Percentiles rank a stretch among this genome's conserved stretches.
phyloP scores from a whole-genome alignment of 2,113 vertebrate genomes.

The Ancistrus triradiatus region DNA sequence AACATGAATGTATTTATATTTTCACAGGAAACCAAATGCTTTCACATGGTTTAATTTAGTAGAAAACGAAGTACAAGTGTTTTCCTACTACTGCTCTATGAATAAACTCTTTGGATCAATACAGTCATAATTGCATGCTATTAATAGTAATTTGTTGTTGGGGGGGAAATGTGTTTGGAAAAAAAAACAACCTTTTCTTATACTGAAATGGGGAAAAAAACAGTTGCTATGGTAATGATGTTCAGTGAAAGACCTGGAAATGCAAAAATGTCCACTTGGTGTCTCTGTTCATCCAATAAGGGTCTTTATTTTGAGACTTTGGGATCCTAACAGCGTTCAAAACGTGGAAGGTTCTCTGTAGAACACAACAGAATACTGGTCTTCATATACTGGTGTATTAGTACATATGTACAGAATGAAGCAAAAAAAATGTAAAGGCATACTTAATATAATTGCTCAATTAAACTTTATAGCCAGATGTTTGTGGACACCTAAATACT shows the following conservation, averaged over 20 bases:
- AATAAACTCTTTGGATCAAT: background rate
- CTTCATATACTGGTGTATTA: too few species aligned
- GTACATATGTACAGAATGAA: too few species aligned
- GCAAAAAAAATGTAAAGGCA: too few species aligned
- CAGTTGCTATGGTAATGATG: conserved; percentile 47
- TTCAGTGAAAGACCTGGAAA: conserved; percentile 7
- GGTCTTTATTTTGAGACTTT: background rate
- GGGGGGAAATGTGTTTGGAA: background rate
- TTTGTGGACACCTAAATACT: too few species aligned
- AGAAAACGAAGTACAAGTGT: background rate
- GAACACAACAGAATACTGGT: too few species aligned
- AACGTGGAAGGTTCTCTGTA: too few species aligned
- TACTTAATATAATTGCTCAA: too few species aligned
- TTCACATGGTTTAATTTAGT: background rate
- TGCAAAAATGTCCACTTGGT: conserved; percentile 44
- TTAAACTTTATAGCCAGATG: too few species aligned
- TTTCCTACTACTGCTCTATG: background rate
- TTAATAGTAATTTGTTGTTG: background rate
- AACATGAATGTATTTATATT: background rate
- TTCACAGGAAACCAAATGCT: background rate
- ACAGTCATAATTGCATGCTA: background rate
- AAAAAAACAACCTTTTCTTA: conserved; percentile 3
- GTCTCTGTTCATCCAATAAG: conserved; percentile 48
- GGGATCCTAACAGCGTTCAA: background rate
- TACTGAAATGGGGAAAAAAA: conserved; percentile 7